phyloP scores from a whole-genome alignment of 2,113 vertebrate species.

The Camelus bactrianus region DNA sequence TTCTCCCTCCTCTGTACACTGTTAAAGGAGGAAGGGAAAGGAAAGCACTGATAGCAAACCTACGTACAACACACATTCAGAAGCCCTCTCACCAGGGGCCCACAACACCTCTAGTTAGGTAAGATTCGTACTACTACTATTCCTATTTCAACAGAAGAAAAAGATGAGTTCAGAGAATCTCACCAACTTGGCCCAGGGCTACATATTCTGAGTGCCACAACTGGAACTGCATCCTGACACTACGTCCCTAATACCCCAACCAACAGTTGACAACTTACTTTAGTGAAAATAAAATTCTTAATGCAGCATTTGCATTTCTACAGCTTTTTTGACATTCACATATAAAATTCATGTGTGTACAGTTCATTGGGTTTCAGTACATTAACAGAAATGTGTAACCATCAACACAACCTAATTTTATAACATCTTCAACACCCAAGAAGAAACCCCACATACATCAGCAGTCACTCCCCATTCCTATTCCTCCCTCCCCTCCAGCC shows the following conservation, averaged over 20 bases:
- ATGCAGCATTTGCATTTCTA: not conserved
- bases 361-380: not conserved
- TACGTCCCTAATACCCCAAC: not conserved
- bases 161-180: not conserved
- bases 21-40: not conserved
- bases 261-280: not conserved
- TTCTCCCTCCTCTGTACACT: not conserved
- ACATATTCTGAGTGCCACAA: not conserved
- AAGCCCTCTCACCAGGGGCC: not conserved
- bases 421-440: not conserved
- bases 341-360: not conserved
- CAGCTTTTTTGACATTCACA: not conserved
- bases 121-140: not conserved
- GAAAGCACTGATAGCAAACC: not conserved
- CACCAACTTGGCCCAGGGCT: not conserved
- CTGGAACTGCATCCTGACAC: not conserved
- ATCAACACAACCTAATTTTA: not conserved
- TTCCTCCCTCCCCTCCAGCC: not conserved
- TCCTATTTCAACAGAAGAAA: not conserved
- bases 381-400: not conserved
- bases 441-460: not conserved
- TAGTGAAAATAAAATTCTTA: not conserved
- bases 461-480: not conserved
- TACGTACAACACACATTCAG: rapidly evolving
- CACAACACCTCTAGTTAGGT: not conserved